These are phyloP conservation scores for Synanceia verrucosa DNA, from an alignment of 2,797 vertebrate species.

Conservation along the genomic window DNA sequence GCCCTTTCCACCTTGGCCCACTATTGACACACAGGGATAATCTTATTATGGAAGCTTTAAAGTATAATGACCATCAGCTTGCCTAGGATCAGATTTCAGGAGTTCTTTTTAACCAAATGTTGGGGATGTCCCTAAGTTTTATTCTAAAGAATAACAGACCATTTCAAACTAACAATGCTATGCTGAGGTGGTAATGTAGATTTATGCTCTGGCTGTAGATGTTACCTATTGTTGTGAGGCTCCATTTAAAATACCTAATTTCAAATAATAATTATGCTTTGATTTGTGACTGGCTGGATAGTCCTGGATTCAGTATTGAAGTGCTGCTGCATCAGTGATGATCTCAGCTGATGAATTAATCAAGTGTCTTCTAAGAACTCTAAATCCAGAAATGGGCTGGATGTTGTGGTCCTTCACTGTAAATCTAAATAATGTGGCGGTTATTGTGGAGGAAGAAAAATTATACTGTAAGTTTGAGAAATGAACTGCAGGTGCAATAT, in stretches of 20 bases:
- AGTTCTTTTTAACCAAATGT: constrained; percentile 52
- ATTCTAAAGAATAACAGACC: constrained; percentile 26
- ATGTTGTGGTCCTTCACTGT: constrained; percentile 43
- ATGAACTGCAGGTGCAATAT: too few species aligned
- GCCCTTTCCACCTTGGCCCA: constrained; percentile 34
- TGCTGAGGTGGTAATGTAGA: background rate
- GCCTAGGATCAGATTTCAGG: constrained; percentile 63
- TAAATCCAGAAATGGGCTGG: constrained; percentile 35
- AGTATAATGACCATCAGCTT: constrained; percentile 33
- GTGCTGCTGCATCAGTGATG: constrained; percentile 14
- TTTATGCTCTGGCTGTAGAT: constrained; percentile 13
- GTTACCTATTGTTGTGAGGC: constrained; percentile 14
- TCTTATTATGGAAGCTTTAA: constrained; percentile 67
- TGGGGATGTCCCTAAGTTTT: constrained; percentile 29
- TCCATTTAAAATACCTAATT: constrained; percentile 43
- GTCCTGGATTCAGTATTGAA: constrained; percentile 40
- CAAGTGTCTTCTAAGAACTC: constrained; percentile 27
- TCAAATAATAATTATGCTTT: constrained; percentile 47
- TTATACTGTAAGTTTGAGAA: too few species aligned
- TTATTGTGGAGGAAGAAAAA: constrained; percentile 57
- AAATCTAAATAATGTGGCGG: constrained; percentile 72
- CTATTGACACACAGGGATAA: constrained; percentile 60
- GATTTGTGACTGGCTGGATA: constrained; percentile 51
- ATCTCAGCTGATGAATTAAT: constrained; percentile 21
- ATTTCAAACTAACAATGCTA: background rate